These are phyloP conservation scores for Cephus spinipes DNA, from an alignment of 2,888 invertebrate species.

Conservation along the genomic window DNA sequence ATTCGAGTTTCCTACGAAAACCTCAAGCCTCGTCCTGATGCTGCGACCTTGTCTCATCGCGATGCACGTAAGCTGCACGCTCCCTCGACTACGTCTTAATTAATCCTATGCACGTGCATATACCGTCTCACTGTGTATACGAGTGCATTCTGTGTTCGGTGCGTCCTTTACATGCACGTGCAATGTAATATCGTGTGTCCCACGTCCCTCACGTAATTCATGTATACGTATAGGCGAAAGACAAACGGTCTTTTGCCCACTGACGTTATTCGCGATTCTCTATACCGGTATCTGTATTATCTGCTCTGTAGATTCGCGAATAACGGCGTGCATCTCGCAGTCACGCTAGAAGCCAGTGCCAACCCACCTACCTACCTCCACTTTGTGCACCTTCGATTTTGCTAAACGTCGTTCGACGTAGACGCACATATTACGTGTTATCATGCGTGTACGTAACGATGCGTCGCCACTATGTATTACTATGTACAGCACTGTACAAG, in stretches of 20 bases:
- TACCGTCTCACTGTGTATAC: not conserved
- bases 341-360: not conserved
- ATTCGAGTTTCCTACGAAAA: not conserved
- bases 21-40: not conserved
- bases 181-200: not conserved
- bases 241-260: not conserved
- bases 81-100: not conserved
- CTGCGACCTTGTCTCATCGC: not conserved
- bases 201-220: not conserved
- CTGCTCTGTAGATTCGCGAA: not conserved
- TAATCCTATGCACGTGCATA: not conserved
- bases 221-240: not conserved
- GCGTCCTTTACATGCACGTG: not conserved
- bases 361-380: not conserved
- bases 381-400: not conserved
- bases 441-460: not conserved
- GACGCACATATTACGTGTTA: not conserved
- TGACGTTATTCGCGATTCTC: not conserved
- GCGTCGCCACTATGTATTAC: not conserved
- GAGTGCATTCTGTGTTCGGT: not conserved
- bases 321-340: not conserved
- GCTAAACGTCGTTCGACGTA: not conserved
- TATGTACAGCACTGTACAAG: conserved; percentile 1
- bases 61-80: not conserved
- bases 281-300: not conserved